A percentile compares a stretch with the other conserved stretches of the same genome.
phyloP scores from a whole-genome alignment of 2,113 vertebrate genomes.

The Rostratula benghalensis region DNA sequence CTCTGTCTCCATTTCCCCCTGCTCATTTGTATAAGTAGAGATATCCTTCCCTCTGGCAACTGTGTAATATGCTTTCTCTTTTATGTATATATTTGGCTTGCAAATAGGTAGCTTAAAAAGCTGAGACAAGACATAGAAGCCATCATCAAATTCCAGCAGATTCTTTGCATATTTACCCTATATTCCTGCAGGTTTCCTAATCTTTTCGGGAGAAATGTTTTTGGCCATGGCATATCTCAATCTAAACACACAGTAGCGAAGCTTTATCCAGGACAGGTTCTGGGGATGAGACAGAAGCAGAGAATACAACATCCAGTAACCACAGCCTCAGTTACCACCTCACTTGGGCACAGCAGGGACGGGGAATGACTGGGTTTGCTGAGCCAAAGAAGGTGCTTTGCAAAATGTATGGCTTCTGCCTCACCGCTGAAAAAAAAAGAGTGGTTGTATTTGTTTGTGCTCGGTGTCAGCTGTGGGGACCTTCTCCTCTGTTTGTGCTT shows the following conservation, averaged over 20 bases:
- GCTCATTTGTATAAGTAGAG: slow-evolving; percentile 63
- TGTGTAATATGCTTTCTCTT: slow-evolving; percentile 56
- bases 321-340: background rate
- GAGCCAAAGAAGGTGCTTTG: background rate
- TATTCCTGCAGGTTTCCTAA: background rate
- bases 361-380: background rate
- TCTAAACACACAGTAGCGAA: background rate
- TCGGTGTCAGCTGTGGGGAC: background rate
- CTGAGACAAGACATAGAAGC: slow-evolving; percentile 23
- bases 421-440: background rate
- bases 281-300: background rate
- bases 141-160: slow-evolving; percentile 35
- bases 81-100: slow-evolving; percentile 69
- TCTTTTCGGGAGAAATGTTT: background rate
- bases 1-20: slow-evolving; percentile 31
- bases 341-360: background rate
- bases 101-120: slow-evolving; percentile 59
- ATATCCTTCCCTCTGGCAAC: slow-evolving; percentile 64
- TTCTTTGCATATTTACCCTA: background rate
- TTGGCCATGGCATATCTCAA: background rate
- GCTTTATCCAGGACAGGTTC: background rate
- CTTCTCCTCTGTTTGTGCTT: background rate
- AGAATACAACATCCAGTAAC: background rate
- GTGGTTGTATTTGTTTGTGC: background rate
- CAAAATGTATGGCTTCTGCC: background rate